Evolutionary conservation across 2,113 vertebrate species (phyloP), one percentile per base, ranked within the genome.

Genomic region (Python bivittatus): DNA sequence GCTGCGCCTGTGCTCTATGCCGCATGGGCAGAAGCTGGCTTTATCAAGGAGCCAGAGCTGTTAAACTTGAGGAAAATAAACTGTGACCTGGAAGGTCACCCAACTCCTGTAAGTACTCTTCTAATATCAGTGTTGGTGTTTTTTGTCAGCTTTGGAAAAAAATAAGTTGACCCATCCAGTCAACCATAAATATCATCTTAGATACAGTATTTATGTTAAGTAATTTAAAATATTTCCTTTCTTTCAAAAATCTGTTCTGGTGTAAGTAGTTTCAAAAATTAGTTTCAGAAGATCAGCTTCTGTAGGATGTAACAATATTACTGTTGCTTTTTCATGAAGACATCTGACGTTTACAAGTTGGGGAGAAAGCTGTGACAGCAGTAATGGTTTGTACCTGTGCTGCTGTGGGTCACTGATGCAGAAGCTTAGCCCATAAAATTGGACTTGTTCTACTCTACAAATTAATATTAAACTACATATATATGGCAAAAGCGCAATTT

Each of bases 51-150:
- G 86, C 91, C 97, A 0, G 98, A 98, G 1, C 94, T 98, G 89
- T 91, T 98, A 48, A 98, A 97, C 93, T 94, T 98, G 94, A 96
- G 98, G 29, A 98, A 97, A 86, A 87, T 98, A 5, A 97, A 98
- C 93, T 96, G 95, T 91, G 97, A 98, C 12, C 93, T 98, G 91
- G 98, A 98, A 94, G 98, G 98, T 1, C 98, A 98, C 44, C 98
- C 98, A 15, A 98, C 98, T 9, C 98, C 98, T 6, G 90, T 93
- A 57, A 91, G 72, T 91, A 48, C 57, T 64, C 64, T 64, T n/a
- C 56, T 38, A 33, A 5, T 12, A 33, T 10, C 27, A 44, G 23
- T 7, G 6, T 13, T 48, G 61, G 7, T 12, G 20, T 3, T n/a
- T 38, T 89, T n/a, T 38, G 61, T 20, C 20, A 25, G n/a, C 27